Evolutionary conservation across 2,797 vertebrate species (phyloP).

Genomic region (Spinibarbus caldwelli): DNA sequence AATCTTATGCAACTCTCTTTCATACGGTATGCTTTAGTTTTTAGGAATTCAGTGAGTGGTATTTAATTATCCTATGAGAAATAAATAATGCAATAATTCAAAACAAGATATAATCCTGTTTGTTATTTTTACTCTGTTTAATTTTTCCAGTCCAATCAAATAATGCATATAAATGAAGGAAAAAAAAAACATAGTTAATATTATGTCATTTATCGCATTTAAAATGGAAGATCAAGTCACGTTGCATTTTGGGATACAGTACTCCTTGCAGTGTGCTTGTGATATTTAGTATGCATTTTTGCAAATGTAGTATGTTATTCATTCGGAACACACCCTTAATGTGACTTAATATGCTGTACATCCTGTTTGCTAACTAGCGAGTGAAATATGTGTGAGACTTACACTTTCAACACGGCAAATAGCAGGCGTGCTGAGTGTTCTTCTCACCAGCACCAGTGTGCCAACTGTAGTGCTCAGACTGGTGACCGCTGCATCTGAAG

Average conservation of each 20-base stretch:
- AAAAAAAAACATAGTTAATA: too few species aligned
- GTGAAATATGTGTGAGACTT: conserved; percentile 23
- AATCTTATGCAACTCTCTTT: background rate
- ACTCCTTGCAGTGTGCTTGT: background rate
- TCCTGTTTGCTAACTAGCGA: conserved; percentile 12
- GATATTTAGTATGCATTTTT: background rate
- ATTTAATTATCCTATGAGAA: background rate
- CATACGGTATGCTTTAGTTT: background rate
- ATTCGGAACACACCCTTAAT: background rate
- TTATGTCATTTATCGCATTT: background rate
- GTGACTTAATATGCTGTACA: conserved; percentile 13
- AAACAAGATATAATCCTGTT: background rate
- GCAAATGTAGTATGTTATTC: background rate
- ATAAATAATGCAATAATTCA: background rate
- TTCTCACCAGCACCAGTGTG: conserved; percentile 41
- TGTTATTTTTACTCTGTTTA: too few species aligned
- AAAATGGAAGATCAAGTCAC: background rate
- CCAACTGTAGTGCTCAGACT: conserved; percentile 41
- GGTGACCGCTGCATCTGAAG: conserved; percentile 27
- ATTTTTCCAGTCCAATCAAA: background rate
- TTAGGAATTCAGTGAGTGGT: background rate
- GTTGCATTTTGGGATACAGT: background rate
- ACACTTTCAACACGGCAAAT: conserved; percentile 39
- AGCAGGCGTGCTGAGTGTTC: conserved; percentile 39
- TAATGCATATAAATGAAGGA: too few species aligned